Evolutionary conservation across 2,888 invertebrate genomes (phyloP).

Genomic region (Protodeltote pygarga): DNA sequence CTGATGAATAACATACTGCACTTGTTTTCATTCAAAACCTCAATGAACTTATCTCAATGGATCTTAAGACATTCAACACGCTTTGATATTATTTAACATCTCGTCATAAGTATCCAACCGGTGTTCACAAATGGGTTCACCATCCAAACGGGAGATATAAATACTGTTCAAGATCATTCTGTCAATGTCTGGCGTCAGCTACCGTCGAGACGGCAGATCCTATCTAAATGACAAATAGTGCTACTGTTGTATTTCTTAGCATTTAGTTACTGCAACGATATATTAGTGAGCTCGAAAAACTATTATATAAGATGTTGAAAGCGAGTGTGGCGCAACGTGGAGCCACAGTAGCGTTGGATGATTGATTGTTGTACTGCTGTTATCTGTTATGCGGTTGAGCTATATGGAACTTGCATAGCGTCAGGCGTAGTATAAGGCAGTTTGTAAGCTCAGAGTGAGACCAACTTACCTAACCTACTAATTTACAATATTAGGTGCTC

Average conservation of each 20-base stretch:
- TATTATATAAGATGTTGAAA: not conserved
- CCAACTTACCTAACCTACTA: no score
- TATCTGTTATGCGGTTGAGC: no score
- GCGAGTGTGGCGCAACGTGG: no score
- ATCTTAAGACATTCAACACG: conserved; percentile 3
- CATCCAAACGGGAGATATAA: conserved; percentile 47
- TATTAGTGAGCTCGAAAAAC: conserved; percentile 15
- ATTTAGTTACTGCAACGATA: conserved; percentile 16
- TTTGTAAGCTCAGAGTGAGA: no score
- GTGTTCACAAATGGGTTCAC: conserved; percentile 32
- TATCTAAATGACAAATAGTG: conserved; percentile 64
- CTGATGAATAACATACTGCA: no score
- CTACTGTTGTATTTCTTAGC: conserved; percentile 23
- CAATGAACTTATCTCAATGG: not conserved
- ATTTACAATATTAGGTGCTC: no score
- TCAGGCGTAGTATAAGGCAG: no score
- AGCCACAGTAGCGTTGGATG: no score
- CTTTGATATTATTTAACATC: conserved; percentile 23
- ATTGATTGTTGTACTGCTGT: no score
- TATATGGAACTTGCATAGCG: no score
- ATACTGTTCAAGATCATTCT: conserved; percentile 59
- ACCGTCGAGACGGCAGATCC: conserved; percentile 49
- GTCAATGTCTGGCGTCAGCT: conserved; percentile 62
- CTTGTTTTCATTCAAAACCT: not conserved
- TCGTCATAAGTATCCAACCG: conserved; percentile 11